phyloP scores from a whole-genome alignment of 2,113 vertebrate genomes.

The Syrmaticus mikado region DNA sequence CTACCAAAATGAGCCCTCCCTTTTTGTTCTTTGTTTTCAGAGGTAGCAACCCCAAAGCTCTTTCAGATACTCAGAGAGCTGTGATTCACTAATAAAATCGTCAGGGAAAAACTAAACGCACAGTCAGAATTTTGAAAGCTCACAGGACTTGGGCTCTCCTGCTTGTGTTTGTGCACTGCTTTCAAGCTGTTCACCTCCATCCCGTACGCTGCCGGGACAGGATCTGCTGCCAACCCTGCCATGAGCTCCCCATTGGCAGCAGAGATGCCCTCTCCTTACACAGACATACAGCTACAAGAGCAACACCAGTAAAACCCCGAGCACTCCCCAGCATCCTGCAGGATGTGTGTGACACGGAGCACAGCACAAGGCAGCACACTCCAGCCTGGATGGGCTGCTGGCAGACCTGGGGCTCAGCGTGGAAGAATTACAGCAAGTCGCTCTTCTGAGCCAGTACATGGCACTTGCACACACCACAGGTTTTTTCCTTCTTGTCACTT shows the following conservation, averaged over 20 bases:
- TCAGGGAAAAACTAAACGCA: background rate
- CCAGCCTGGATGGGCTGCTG: background rate
- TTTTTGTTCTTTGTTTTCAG: background rate
- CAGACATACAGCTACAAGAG: background rate
- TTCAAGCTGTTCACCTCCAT: background rate
- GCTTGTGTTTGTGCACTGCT: background rate
- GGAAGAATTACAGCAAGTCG: too few species aligned
- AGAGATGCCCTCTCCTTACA: background rate
- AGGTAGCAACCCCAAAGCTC: background rate
- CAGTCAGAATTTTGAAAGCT: background rate
- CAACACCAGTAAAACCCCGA: background rate
- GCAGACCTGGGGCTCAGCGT: background rate
- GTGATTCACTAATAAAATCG: background rate
- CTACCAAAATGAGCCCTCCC: background rate
- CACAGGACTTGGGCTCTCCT: background rate
- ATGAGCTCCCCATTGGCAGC: background rate
- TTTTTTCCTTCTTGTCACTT: background rate
- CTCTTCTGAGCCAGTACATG: background rate
- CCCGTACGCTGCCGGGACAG: background rate
- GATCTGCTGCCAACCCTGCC: too few species aligned
- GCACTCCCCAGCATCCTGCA: background rate
- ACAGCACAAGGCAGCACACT: background rate
- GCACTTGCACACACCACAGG: fast-evolving
- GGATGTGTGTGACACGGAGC: background rate
- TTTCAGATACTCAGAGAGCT: background rate